Evolutionary conservation across 2,888 invertebrate species (phyloP), one percentile per base, ranked within the genome.

Genomic region (Tholera decimalis): DNA sequence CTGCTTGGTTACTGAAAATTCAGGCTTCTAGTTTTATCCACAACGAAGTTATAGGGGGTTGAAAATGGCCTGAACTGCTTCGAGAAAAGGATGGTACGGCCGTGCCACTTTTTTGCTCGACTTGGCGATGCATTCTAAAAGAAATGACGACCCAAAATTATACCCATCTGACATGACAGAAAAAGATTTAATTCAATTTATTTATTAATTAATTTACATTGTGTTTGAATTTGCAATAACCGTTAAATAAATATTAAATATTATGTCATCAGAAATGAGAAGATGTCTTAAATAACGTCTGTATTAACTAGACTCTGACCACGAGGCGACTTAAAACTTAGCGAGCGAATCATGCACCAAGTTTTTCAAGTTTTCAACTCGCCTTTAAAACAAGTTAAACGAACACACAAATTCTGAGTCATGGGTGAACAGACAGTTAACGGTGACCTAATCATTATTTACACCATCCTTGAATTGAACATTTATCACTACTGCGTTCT

Each of bases 361-460:
- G 2, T 49, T 22, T 55, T 49, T 41, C 47, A 24, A 28, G 74
- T 49, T 22, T 30, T 50, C 13, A 35, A 37, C 39, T 44, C n/a
- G 11, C 43, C 22, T 64, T 73, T 22, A 53, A n/a, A 30, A 73
- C 28, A 37, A 65, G n/a, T 49, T 53, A 50, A 53, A 66, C 43
- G 20, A 62, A 53, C 62, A 58, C 54, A 62, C 51, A 54, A 22
- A 46, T 47, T 53, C 44, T 81, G 73, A 81, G 65, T 83, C 81
- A 81, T 67, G 51, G 57, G 9, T 50, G 51, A 65, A 54, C 61
- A 67, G 69, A 54, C 53, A 41, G 57, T 33, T 61, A 58, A 53
- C 59, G 55, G 46, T 75, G 81, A 82, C 67, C 61, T 82, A 77
- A 83, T 77, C 78, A 66, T 61, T 78, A 63, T 78, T 75, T 68